These are phyloP conservation scores for Drosophila pandora DNA, from an alignment of 1,140 invertebrate species.

Conservation along the genomic window DNA sequence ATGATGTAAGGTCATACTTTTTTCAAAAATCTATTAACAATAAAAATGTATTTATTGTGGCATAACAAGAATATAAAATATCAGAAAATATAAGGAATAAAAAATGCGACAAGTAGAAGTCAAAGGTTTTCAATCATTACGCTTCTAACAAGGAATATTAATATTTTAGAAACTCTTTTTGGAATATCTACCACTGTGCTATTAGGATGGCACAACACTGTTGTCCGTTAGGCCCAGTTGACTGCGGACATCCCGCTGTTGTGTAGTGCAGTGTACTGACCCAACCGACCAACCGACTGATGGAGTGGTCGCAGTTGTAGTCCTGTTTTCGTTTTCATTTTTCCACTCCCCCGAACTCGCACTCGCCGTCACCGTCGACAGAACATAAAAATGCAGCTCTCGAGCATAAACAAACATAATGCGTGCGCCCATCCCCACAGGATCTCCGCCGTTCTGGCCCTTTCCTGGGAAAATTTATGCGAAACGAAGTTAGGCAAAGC, in stretches of 20 bases:
- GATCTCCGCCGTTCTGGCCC: neutral
- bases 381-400: constrained; percentile 79
- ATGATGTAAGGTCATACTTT: no score
- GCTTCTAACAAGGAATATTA: neutral
- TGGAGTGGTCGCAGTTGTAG: constrained; percentile 50
- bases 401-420: constrained; percentile 74
- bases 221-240: constrained; percentile 28
- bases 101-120: no score
- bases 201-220: neutral
- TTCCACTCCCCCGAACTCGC: neutral
- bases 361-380: constrained; percentile 20
- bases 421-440: constrained; percentile 38
- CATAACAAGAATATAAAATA: no score
- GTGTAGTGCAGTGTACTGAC: constrained; percentile 47
- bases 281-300: constrained; percentile 30
- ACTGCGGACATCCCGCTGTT: constrained; percentile 36
- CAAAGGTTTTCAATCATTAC: no score
- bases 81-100: no score
- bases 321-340: constrained; percentile 3
- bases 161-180: neutral
- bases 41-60: no score
- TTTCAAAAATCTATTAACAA: no score
- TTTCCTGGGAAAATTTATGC: constrained; percentile 63
- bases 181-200: constrained; percentile 10
- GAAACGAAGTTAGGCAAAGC: constrained; percentile 62